Conservation (phyloP, 2,888 invertebrate genomes). For the Pheosia tremula region DNA sequence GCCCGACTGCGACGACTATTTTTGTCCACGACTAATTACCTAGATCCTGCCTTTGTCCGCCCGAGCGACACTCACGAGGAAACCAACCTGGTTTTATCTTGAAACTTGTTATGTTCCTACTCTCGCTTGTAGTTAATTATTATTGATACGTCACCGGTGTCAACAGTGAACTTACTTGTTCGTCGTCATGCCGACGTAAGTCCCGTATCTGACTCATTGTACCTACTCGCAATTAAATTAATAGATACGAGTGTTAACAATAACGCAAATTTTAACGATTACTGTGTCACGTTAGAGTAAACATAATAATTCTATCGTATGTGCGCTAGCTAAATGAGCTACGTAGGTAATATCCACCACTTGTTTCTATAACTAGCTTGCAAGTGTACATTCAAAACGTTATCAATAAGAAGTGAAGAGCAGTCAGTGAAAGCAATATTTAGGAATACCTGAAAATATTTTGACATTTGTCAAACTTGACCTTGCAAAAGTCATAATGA, state of each 20-base stretch:
- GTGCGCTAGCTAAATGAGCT: background rate
- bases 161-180: slow-evolving; percentile 40
- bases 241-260: slow-evolving; percentile 18
- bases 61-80: slow-evolving; percentile 66
- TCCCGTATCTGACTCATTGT: slow-evolving; percentile 47
- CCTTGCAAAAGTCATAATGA: slow-evolving; percentile 10
- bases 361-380: no score
- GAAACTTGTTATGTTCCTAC: slow-evolving; percentile 36
- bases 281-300: background rate
- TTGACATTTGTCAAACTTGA: slow-evolving; percentile 6
- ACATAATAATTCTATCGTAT: slow-evolving; percentile 2
- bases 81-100: slow-evolving; percentile 69
- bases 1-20: slow-evolving; percentile 80
- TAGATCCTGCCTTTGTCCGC: slow-evolving; percentile 80
- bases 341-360: background rate
- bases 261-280: slow-evolving; percentile 1
- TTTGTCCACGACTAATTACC: slow-evolving; percentile 81
- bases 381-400: background rate
- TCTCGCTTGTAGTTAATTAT: slow-evolving; percentile 38
- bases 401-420: background rate
- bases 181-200: slow-evolving; percentile 44
- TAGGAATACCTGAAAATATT: slow-evolving; percentile 6
- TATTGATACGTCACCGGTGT: slow-evolving; percentile 41
- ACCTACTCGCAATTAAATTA: slow-evolving; percentile 39
- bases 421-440: slow-evolving; percentile 5